phyloP scores from a whole-genome alignment of 2,797 vertebrate species.

The Pelobates cultripes region DNA sequence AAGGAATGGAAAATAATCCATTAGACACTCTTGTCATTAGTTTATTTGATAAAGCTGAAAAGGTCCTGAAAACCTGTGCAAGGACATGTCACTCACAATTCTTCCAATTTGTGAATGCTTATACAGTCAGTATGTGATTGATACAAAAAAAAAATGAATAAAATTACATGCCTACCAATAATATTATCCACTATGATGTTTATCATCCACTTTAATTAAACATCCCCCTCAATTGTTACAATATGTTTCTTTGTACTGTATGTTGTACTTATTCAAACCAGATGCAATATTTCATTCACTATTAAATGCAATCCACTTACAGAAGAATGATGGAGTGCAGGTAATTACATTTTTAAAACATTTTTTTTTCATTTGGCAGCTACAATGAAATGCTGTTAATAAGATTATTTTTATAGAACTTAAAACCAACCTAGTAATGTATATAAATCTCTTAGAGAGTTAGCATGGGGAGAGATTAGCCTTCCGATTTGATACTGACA shows the following conservation, averaged over 20 bases:
- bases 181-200: background rate
- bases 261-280: background rate
- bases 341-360: background rate
- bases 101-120: background rate
- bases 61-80: conserved; percentile 8
- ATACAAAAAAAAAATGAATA: conserved; percentile 11
- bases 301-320: background rate
- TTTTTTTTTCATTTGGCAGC: background rate
- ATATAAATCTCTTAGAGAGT: background rate
- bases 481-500: background rate
- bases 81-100: background rate
- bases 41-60: conserved; percentile 7
- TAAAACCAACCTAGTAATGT: background rate
- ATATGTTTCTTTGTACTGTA: background rate
- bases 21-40: conserved; percentile 2
- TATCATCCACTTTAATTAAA: background rate
- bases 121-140: background rate
- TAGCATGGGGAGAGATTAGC: background rate
- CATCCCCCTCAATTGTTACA: too few relatives aligned
- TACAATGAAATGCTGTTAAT: conserved; percentile 2
- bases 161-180: conserved; percentile 16
- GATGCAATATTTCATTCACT: background rate
- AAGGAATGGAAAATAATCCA: conserved; percentile 9
- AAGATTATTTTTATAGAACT: background rate
- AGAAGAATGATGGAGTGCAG: background rate